phyloP scores from a whole-genome alignment of 2,797 vertebrate species.

The Meriones psammophilus region DNA sequence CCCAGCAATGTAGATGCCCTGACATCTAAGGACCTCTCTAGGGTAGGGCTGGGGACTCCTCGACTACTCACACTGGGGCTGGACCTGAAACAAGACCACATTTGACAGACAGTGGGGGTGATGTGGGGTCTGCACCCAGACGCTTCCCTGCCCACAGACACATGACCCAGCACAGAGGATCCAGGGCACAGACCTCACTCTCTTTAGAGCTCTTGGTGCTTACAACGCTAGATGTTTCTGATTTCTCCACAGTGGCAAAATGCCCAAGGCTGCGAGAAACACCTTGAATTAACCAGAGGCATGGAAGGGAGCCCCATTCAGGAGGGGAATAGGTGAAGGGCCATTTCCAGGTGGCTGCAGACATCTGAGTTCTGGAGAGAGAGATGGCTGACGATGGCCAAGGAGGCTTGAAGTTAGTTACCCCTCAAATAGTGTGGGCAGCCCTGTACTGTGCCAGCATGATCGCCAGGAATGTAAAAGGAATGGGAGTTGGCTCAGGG shows the following conservation, averaged over 20 bases:
- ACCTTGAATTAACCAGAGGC: slow-evolving; percentile 27
- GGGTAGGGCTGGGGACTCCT: neutral
- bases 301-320: neutral
- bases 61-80: neutral
- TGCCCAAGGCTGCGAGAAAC: neutral
- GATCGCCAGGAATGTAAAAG: neutral
- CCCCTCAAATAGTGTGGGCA: neutral
- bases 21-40: neutral
- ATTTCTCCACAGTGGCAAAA: neutral
- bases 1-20: neutral
- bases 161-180: neutral
- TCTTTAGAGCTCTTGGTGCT: neutral
- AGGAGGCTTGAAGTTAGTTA: neutral
- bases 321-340: neutral
- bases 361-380: neutral
- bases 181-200: neutral
- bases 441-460: neutral
- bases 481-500: no score
- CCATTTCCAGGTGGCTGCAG: neutral
- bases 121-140: neutral
- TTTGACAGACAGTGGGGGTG: neutral
- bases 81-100: neutral
- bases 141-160: fast-evolving
- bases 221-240: neutral
- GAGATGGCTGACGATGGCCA: neutral